phyloP scores from a whole-genome alignment of 2,113 vertebrate genomes.

The Campylomormyrus numenius region DNA sequence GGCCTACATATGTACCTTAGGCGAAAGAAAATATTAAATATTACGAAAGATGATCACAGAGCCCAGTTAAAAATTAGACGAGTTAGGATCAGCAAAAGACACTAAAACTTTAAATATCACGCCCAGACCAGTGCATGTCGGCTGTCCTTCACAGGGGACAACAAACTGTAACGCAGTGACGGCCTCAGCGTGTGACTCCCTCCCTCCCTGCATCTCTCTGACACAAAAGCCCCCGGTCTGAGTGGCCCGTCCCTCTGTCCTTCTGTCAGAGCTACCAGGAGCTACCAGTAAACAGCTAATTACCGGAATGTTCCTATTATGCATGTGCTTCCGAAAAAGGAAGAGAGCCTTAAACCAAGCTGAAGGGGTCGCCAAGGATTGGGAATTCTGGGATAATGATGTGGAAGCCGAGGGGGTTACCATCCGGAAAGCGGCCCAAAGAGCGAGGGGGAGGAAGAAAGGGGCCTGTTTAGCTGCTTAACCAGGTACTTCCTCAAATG shows the following conservation, averaged over 20 bases:
- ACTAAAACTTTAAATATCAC: neutral
- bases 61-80: neutral
- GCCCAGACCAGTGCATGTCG: neutral
- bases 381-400: neutral
- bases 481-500: constrained; percentile 30
- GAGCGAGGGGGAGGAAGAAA: neutral
- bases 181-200: neutral
- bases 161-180: neutral
- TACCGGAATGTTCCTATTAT: constrained; percentile 31
- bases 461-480: constrained; percentile 19
- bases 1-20: neutral
- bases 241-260: neutral
- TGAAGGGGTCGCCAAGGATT: neutral
- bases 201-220: neutral
- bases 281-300: constrained; percentile 31
- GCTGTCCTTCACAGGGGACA: neutral
- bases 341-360: constrained; percentile 29
- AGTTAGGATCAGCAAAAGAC: neutral
- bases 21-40: neutral
- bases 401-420: neutral
- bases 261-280: neutral
- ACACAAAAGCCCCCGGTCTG: neutral
- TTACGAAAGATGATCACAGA: neutral
- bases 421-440: neutral
- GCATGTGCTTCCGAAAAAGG: constrained; percentile 32